phyloP scores from a whole-genome alignment of 2,113 vertebrate genomes.

The Aplodontia rufa region DNA sequence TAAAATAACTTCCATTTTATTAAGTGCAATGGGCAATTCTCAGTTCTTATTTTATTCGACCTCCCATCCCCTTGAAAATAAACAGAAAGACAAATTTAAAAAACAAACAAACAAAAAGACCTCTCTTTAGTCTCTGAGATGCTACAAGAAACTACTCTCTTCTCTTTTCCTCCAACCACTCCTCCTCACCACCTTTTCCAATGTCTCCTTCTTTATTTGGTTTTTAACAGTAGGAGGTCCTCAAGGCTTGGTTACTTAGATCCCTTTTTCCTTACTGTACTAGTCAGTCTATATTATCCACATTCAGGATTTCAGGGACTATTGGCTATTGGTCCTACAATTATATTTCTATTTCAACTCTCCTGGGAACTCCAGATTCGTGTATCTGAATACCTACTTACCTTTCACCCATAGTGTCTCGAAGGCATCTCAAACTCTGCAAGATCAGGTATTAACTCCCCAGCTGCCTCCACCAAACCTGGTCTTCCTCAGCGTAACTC shows the following conservation, averaged over 20 bases:
- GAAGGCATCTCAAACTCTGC: neutral
- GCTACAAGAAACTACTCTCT: neutral
- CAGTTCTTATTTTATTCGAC: neutral
- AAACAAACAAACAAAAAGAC: neutral
- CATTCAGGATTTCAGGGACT: neutral
- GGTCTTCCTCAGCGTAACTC: neutral
- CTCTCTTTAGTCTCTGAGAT: neutral
- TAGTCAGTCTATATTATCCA: neutral
- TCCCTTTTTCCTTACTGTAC: neutral
- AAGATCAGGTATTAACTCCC: neutral
- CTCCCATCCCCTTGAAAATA: neutral
- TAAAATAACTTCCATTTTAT: neutral
- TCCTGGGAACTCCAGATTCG: neutral
- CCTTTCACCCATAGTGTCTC: neutral
- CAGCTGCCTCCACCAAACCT: neutral
- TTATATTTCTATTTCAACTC: neutral
- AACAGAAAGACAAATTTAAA: neutral
- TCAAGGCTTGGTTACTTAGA: neutral
- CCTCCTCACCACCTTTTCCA: neutral
- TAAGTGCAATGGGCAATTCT: neutral
- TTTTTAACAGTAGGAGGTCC: neutral
- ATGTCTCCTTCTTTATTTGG: neutral
- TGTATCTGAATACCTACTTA: neutral
- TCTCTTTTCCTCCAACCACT: neutral
- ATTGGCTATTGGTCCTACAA: neutral